Conservation (phyloP, 2,113 vertebrate genomes). For the Ophthalmolycus amberensis region DNA sequence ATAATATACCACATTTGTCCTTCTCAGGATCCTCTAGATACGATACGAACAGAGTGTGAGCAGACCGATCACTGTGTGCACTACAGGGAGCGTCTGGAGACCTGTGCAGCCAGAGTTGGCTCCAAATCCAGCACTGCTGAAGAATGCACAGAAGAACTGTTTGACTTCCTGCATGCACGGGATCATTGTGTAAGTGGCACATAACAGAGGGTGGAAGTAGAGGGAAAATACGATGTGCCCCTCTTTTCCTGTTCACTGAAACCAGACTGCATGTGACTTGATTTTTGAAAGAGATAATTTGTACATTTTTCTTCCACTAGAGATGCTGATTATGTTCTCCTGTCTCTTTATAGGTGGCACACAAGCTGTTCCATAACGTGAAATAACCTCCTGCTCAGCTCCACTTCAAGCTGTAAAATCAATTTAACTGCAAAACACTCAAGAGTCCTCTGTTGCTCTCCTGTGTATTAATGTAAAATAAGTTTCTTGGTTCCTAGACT, state of each 20-base stretch:
- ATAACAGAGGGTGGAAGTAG: not conserved
- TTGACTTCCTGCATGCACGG: slow-evolving; percentile 93
- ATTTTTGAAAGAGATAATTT: not conserved
- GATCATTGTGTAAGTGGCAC: slow-evolving; percentile 90
- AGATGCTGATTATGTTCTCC: not conserved
- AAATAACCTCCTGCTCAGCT: slow-evolving; percentile 66
- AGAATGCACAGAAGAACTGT: slow-evolving; percentile 93
- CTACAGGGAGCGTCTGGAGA: slow-evolving; percentile 84
- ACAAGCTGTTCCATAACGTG: slow-evolving; percentile 78
- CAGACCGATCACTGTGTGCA: slow-evolving; percentile 87
- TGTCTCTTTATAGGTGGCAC: slow-evolving; percentile 71
- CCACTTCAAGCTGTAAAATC: slow-evolving; percentile 36
- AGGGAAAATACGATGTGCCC: not conserved
- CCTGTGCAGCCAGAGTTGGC: slow-evolving; percentile 84
- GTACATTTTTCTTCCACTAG: not conserved
- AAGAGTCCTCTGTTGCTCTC: not conserved
- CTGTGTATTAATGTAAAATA: slow-evolving; percentile 60
- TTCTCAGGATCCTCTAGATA: slow-evolving; percentile 87
- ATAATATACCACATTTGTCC: not conserved
- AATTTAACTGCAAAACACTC: slow-evolving; percentile 28
- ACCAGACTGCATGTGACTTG: not conserved
- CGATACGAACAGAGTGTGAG: slow-evolving; percentile 87
- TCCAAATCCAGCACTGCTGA: slow-evolving; percentile 86
- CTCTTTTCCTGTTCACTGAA: not conserved
- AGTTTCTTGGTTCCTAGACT: not conserved